Evolutionary conservation across 2,797 vertebrate genomes (phyloP).

Genomic region (Euphonia xanthogaster): DNA sequence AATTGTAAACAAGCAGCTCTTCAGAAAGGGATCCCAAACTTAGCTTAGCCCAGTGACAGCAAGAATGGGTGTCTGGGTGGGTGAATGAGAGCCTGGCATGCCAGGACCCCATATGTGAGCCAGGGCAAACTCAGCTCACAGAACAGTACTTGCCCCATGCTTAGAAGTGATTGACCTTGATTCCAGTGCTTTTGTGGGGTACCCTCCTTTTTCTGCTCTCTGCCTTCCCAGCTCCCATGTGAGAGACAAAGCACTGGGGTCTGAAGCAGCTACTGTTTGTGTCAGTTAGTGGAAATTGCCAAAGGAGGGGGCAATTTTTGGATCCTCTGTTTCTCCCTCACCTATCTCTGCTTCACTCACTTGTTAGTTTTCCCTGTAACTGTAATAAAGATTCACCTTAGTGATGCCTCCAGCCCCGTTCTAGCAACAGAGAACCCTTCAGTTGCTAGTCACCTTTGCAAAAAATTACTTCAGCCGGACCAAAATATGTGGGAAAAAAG

Average conservation of each 20-base stretch:
- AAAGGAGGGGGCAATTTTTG: not conserved
- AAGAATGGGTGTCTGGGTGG: accelerated
- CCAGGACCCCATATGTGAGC: accelerated
- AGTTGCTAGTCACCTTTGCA: not conserved
- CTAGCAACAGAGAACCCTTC: not conserved
- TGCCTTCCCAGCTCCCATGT: not conserved
- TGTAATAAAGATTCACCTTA: not conserved
- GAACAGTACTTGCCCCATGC: not conserved
- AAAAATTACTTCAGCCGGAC: not conserved
- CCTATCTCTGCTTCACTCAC: not conserved
- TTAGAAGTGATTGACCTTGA: not conserved
- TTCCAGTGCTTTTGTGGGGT: not conserved
- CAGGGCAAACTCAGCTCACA: not conserved
- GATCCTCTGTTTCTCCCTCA: not conserved
- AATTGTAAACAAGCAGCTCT: not conserved
- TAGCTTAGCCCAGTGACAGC: no score
- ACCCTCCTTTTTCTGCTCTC: not conserved
- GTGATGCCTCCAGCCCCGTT: not conserved
- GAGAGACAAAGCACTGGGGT: not conserved
- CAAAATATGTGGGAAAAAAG: not conserved
- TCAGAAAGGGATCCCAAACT: not conserved
- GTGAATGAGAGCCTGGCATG: not conserved
- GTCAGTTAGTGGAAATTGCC: not conserved
- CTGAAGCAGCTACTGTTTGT: not conserved
- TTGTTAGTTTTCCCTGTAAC: not conserved